Conservation (phyloP, 2,797 vertebrate genomes). For the Eulemur coronatus region DNA sequence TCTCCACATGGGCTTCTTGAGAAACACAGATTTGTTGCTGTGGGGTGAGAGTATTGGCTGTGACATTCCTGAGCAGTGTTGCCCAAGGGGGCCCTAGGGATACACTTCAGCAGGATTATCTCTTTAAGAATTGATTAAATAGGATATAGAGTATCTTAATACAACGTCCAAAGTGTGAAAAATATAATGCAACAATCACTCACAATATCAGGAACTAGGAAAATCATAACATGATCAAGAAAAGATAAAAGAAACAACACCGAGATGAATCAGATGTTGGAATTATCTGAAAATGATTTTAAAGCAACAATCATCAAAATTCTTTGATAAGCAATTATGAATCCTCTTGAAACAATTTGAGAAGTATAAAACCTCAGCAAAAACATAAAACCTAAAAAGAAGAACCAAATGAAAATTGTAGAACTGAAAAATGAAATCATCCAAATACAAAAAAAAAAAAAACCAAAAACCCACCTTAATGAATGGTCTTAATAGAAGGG, state of each 20-base stretch:
- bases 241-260: neutral
- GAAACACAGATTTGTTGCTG: fast-evolving
- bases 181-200: neutral
- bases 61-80: neutral
- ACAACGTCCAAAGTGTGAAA: neutral
- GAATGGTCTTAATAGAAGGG: neutral
- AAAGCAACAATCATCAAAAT: neutral
- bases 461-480: neutral
- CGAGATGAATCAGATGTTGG: neutral
- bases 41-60: neutral
- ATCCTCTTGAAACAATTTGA: neutral
- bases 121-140: neutral
- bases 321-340: neutral
- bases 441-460: neutral
- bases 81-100: fast-evolving
- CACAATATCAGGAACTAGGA: neutral
- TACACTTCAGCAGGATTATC: neutral
- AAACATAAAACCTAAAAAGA: neutral
- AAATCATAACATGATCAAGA: neutral
- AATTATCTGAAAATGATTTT: neutral
- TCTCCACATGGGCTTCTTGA: neutral
- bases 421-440: neutral
- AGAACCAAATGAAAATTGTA: neutral
- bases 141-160: neutral
- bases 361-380: neutral